Evolutionary conservation across 2,888 invertebrate genomes (phyloP), one percentile per base, ranked within the genome.

Genomic region (Junonia oenone): DNA sequence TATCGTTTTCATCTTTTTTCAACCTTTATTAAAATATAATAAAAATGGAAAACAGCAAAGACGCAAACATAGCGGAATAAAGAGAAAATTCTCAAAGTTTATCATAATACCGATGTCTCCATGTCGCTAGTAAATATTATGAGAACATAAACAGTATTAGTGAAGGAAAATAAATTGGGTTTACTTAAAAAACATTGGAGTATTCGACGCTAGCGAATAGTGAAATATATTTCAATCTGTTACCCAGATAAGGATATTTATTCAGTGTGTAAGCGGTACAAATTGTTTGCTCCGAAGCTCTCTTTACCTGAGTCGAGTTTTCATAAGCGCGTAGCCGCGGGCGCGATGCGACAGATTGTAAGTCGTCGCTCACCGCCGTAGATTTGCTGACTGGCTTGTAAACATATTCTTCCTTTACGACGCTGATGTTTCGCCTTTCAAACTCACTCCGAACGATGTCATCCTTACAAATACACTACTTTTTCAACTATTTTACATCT

Each of bases 251-350:
- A 80, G 76, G 69, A 78, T 84, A 80, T 86, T 86, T 85, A 81
- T 83, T 81, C 79, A 76, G 76, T 68, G 73, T 78, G 76, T 83
- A 84, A 85, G 77, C 82, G 76, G 72, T 75, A 83, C 84, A 89
- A 89, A 87, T 86, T 88, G 87, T 86, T 88, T 85, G 78, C 81
- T 69, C 65, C 69, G 68, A 67, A 73, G 72, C 72, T 77, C 67
- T 71, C 78, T 75, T 78, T 85, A 85, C 86, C 86, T 88, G 82
- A 71, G 85, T 83, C 86, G 81, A 71, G 85, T 83, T 85, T 83
- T 84, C 86, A 85, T 87, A 85, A 86, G 81, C 76, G 69, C 71
- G 73, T 75, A 69, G 82, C 86, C 83, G 72, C 75, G 65, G 82
- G 86, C 84, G 68, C 62, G 62, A 59, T 66, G 71, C 67, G 83